Conservation (phyloP, 1,140 invertebrate species). For the Aphaenogaster ashmeadi region DNA sequence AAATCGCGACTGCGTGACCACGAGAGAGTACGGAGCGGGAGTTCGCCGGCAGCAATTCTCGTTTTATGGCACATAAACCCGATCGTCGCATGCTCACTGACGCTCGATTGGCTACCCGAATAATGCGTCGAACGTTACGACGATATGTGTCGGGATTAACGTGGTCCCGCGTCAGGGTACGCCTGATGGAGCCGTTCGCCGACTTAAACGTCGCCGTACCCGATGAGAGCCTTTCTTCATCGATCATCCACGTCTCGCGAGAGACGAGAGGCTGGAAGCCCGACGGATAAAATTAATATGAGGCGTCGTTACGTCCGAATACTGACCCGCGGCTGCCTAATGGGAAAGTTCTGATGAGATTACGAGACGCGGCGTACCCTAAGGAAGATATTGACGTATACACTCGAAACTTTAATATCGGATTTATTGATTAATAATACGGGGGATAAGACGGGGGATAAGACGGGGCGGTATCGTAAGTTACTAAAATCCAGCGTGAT, state of each 20-base stretch:
- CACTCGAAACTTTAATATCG: slow-evolving; percentile 52
- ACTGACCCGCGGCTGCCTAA: slow-evolving; percentile 41
- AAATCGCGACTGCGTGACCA: slow-evolving; percentile 23
- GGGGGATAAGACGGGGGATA: not conserved
- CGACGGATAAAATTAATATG: slow-evolving; percentile 50
- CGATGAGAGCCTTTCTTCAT: slow-evolving; percentile 31
- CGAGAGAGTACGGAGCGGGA: not conserved
- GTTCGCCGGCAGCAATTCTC: slow-evolving; percentile 61
- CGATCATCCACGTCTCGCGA: slow-evolving; percentile 17
- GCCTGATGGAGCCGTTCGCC: not conserved
- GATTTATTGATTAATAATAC: slow-evolving; percentile 49
- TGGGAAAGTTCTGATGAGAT: slow-evolving; percentile 53
- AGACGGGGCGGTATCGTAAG: not conserved
- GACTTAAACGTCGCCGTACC: not conserved
- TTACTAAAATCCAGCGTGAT: slow-evolving; percentile 23
- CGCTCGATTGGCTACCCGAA: slow-evolving; percentile 76
- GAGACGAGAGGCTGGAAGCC: slow-evolving; percentile 22
- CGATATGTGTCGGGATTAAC: slow-evolving; percentile 73
- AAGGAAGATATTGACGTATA: slow-evolving; percentile 33
- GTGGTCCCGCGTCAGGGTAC: slow-evolving; percentile 48
- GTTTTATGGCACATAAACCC: slow-evolving; percentile 79
- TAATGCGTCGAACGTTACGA: slow-evolving; percentile 70
- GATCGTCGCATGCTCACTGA: slow-evolving; percentile 70
- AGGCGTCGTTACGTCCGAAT: slow-evolving; percentile 48
- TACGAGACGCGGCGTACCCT: not conserved